Conservation (phyloP, 2,797 vertebrate genomes). For the Gallinago solitaria region DNA sequence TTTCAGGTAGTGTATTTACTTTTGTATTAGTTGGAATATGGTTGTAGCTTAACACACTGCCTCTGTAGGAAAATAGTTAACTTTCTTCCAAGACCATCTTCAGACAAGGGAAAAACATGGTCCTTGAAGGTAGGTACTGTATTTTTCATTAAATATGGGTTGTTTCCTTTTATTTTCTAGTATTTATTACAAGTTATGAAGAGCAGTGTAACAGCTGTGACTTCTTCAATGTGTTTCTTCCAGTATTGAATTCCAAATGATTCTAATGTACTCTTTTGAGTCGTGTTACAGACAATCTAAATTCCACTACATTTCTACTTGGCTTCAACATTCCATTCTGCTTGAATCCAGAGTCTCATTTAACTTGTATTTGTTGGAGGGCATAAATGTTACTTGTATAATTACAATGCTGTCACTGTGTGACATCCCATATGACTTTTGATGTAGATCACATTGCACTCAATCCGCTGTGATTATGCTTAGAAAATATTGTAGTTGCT, state of each 20-base stretch:
- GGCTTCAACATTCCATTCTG: slow-evolving; percentile 86
- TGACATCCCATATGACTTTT: slow-evolving; percentile 85
- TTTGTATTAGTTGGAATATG: slow-evolving; percentile 47
- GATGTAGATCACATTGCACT: slow-evolving; percentile 80
- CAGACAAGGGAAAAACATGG: slow-evolving; percentile 56
- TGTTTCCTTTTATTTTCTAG: slow-evolving; percentile 60
- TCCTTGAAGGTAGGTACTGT: slow-evolving; percentile 62
- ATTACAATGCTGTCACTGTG: slow-evolving; percentile 91
- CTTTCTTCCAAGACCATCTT: slow-evolving; percentile 33
- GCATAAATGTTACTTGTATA: slow-evolving; percentile 78
- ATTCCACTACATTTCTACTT: slow-evolving; percentile 79
- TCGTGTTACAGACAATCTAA: slow-evolving; percentile 74
- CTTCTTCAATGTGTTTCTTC: slow-evolving; percentile 55
- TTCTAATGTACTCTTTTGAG: slow-evolving; percentile 52
- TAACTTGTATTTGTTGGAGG: slow-evolving; percentile 76
- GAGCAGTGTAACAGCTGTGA: slow-evolving; percentile 69
- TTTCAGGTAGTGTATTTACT: slow-evolving; percentile 63
- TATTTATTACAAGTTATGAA: slow-evolving; percentile 59
- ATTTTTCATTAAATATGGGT: slow-evolving; percentile 51
- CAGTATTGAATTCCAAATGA: slow-evolving; percentile 64
- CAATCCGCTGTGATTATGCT: slow-evolving; percentile 82
- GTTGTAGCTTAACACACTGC: slow-evolving; percentile 55
- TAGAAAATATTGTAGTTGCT: slow-evolving; percentile 75
- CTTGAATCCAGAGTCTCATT: slow-evolving; percentile 75
- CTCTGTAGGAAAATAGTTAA: slow-evolving; percentile 3